Evolutionary conservation across 2,113 vertebrate species (phyloP).

Genomic region (Phaethornis superciliosus): DNA sequence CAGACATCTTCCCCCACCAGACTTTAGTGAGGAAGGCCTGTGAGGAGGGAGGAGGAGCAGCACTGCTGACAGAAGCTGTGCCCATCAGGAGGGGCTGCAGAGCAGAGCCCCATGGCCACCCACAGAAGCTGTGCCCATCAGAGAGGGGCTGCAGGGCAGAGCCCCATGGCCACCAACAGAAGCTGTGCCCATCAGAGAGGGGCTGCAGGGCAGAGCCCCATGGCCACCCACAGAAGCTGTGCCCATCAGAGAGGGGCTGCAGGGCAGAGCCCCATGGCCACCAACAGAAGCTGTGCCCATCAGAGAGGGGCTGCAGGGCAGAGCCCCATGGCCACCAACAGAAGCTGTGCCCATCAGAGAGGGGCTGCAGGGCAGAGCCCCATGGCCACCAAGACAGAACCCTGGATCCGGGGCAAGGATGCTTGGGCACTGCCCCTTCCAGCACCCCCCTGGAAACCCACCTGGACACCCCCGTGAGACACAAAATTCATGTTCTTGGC

Average conservation of each 20-base stretch:
- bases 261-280: background rate
- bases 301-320: background rate
- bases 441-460: slow-evolving; percentile 31
- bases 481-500: slow-evolving; percentile 91
- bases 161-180: background rate
- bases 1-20: slow-evolving; percentile 92
- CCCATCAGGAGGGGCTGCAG: too few species aligned
- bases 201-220: too few species aligned
- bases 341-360: background rate
- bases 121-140: background rate
- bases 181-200: too few species aligned
- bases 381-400: rapidly evolving
- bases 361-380: background rate
- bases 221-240: background rate
- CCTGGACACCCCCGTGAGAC: slow-evolving; percentile 93
- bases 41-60: background rate
- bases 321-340: background rate
- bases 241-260: rapidly evolving
- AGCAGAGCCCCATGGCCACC: too few species aligned
- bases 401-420: background rate
- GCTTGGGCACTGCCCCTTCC: background rate
- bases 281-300: background rate
- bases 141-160: background rate
- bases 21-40: slow-evolving; percentile 93
- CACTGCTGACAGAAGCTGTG: background rate